Evolutionary conservation across 1,140 invertebrate genomes (phyloP).

Genomic region (Drosophila repleta): DNA sequence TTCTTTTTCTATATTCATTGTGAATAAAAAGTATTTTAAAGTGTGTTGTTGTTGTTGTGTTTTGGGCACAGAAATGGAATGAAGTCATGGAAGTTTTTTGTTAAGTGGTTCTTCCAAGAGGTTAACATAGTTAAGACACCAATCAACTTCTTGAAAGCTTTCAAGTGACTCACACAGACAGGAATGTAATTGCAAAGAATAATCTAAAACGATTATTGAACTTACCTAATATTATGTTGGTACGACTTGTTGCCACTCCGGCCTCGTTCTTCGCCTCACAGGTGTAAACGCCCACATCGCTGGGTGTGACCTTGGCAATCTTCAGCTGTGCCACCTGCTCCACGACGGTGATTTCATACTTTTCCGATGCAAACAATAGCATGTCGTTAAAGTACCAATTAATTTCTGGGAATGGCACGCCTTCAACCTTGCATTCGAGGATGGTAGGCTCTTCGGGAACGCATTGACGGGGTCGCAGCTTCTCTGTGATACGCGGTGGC

Average conservation of each 20-base stretch:
- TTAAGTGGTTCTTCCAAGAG: slow-evolving; percentile 15
- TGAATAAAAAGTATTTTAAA: slow-evolving; percentile 63
- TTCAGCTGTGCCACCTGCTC: slow-evolving; percentile 88
- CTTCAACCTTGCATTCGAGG: slow-evolving; percentile 89
- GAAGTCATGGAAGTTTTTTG: slow-evolving; percentile 21
- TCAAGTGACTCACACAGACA: slow-evolving; percentile 16
- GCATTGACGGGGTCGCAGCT: slow-evolving; percentile 88
- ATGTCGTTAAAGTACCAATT: slow-evolving; percentile 96
- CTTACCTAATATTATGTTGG: slow-evolving; percentile 87
- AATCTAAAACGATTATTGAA: background rate
- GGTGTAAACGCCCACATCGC: slow-evolving; percentile 93
- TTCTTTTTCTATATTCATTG: slow-evolving; percentile 92
- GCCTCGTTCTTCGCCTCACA: slow-evolving; percentile 90
- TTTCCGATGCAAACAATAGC: slow-evolving; percentile 89
- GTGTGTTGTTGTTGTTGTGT: slow-evolving; percentile 40
- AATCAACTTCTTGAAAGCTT: slow-evolving; percentile 8
- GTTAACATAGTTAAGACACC: slow-evolving; percentile 32
- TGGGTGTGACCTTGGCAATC: slow-evolving; percentile 89
- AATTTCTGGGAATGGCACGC: slow-evolving; percentile 89
- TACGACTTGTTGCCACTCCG: slow-evolving; percentile 91
- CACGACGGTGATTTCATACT: slow-evolving; percentile 87
- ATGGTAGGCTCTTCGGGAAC: slow-evolving; percentile 86
- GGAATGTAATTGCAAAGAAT: background rate
- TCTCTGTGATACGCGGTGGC: slow-evolving; percentile 89
- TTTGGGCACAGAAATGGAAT: slow-evolving; percentile 23